These are phyloP conservation scores for Cheumatopsyche charites DNA, from an alignment of 1,140 invertebrate species.

Conservation along the genomic window DNA sequence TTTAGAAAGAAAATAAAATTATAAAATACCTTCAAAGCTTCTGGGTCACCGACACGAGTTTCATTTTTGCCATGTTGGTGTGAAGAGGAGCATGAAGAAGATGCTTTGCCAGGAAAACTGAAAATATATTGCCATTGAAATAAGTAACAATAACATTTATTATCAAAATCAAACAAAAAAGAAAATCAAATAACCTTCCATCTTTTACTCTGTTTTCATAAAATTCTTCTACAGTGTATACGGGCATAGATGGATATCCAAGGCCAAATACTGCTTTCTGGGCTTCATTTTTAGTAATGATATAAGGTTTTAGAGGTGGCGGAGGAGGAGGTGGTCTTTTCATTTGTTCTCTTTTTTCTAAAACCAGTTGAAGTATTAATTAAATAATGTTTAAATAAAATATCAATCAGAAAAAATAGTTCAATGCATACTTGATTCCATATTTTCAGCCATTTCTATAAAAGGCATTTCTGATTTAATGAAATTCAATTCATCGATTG, in stretches of 20 bases:
- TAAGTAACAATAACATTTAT: neutral
- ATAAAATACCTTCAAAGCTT: neutral
- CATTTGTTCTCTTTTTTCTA: slow-evolving; percentile 31
- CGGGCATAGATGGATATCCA: slow-evolving; percentile 93
- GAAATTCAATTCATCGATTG: slow-evolving; percentile 79
- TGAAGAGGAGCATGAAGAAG: neutral
- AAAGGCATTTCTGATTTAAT: slow-evolving; percentile 75
- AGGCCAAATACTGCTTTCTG: slow-evolving; percentile 94
- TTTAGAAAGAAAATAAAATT: neutral
- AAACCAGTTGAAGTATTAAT: slow-evolving; percentile 13
- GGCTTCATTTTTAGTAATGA: slow-evolving; percentile 86
- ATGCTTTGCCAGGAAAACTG: neutral
- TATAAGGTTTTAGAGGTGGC: slow-evolving; percentile 81
- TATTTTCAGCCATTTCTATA: slow-evolving; percentile 72
- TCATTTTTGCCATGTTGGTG: neutral
- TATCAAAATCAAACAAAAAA: neutral
- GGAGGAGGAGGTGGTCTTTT: slow-evolving; percentile 47
- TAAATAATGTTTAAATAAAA: neutral
- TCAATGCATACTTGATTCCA: slow-evolving; percentile 54
- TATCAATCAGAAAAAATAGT: neutral
- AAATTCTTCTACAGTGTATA: slow-evolving; percentile 93
- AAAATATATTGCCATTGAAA: neutral
- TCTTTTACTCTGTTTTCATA: slow-evolving; percentile 86
- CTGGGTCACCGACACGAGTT: neutral
- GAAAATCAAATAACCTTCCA: slow-evolving; percentile 64